Conservation (phyloP, 2,888 invertebrate species). For the Onthophagus sagittarius region DNA sequence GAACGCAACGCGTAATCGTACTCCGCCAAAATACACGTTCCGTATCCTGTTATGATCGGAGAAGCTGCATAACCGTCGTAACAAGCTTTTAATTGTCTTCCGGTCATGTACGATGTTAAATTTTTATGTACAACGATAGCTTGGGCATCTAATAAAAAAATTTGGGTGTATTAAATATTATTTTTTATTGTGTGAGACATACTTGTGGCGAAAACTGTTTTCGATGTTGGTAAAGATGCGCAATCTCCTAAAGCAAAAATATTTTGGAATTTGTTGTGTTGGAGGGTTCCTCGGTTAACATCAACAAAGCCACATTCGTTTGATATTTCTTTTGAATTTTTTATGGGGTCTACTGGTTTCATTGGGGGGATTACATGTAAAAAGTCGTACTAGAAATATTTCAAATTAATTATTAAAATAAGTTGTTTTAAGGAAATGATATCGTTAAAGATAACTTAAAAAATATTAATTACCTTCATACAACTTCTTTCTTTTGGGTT, state of each 20-base stretch:
- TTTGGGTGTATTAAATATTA: not conserved
- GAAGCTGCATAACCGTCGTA: constrained; percentile 19
- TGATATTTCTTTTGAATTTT: constrained; percentile 12
- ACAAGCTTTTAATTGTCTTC: not conserved
- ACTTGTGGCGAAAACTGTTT: constrained; percentile 18
- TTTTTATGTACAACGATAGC: constrained; percentile 14
- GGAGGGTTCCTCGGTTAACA: constrained; percentile 15
- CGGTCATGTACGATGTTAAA: not conserved
- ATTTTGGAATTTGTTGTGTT: constrained; percentile 18
- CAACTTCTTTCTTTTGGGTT: constrained; percentile 10
- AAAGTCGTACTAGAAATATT: constrained; percentile 14
- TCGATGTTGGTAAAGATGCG: constrained; percentile 7
- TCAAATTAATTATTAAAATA: not conserved
- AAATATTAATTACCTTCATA: constrained; percentile 9
- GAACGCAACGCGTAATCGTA: constrained; percentile 10
- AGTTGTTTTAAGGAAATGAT: no score
- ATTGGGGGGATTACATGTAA: constrained; percentile 21
- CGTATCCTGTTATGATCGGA: constrained; percentile 17
- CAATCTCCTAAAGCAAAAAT: constrained; percentile 21
- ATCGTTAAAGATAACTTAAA: no score
- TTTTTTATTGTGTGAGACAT: not conserved
- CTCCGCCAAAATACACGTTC: constrained; percentile 17
- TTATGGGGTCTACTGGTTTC: not conserved
- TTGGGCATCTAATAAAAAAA: constrained; percentile 9
- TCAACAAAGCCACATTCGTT: constrained; percentile 6